Percentiles rank a stretch among this genome's conserved stretches.
These are phyloP conservation scores for Bombus ignitus DNA, from an alignment of 1,140 invertebrate species.

Conservation along the genomic window DNA sequence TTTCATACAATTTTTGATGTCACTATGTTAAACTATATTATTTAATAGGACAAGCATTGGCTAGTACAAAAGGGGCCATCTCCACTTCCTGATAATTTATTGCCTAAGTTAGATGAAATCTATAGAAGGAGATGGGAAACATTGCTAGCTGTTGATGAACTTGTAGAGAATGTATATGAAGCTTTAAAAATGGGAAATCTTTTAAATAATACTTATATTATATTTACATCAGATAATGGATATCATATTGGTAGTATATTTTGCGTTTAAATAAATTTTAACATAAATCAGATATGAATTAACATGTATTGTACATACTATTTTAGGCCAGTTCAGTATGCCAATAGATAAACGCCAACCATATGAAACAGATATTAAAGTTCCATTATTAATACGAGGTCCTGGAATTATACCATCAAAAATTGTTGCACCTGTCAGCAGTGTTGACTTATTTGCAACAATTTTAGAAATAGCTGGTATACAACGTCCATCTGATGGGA, in stretches of 20 bases:
- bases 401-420: slow-evolving; percentile 85
- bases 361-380: slow-evolving; percentile 93
- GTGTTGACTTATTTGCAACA: slow-evolving; percentile 92
- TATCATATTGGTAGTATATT: slow-evolving; percentile 89
- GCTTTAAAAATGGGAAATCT: slow-evolving; percentile 83
- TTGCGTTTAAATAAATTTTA: background rate
- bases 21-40: slow-evolving; percentile 36
- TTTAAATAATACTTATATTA: slow-evolving; percentile 90
- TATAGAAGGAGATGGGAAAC: slow-evolving; percentile 90
- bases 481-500: slow-evolving; percentile 79
- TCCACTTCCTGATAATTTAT: slow-evolving; percentile 83
- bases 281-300: background rate
- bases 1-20: background rate
- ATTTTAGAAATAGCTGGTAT: slow-evolving; percentile 88
- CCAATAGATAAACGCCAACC: slow-evolving; percentile 94
- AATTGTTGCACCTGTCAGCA: slow-evolving; percentile 85
- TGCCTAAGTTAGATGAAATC: slow-evolving; percentile 86
- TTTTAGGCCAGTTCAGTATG: slow-evolving; percentile 91
- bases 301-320: slow-evolving; percentile 26
- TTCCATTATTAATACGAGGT: slow-evolving; percentile 91
- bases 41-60: slow-evolving; percentile 90
- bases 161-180: slow-evolving; percentile 87
- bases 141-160: slow-evolving; percentile 92
- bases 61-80: slow-evolving; percentile 86
- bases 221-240: slow-evolving; percentile 95